Evolutionary conservation across 1,140 invertebrate genomes (phyloP).

Genomic region (Rhynchophorus ferrugineus): DNA sequence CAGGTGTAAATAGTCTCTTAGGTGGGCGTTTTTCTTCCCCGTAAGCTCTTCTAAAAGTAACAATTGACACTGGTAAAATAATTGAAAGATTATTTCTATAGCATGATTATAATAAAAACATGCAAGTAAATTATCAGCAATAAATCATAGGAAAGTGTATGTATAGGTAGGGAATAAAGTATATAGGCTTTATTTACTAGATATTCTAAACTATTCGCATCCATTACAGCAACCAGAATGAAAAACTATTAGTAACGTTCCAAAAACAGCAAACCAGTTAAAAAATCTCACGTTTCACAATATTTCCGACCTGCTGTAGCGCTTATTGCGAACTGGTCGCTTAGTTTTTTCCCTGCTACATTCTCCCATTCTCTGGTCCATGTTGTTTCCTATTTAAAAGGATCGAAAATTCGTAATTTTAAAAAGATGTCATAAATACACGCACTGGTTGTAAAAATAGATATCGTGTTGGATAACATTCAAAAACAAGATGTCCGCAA

Average conservation of each 20-base stretch:
- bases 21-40: conserved; percentile 51
- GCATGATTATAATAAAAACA: not conserved
- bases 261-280: conserved; percentile 10
- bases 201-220: too few relatives aligned
- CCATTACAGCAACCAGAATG: too few relatives aligned
- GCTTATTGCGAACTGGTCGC: conserved; percentile 36
- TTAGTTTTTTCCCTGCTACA: conserved; percentile 29
- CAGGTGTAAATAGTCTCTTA: conserved; percentile 63
- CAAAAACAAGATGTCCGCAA: conserved; percentile 38
- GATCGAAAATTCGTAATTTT: conserved; percentile 12
- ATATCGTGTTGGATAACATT: conserved; percentile 37
- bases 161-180: too few relatives aligned
- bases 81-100: not conserved
- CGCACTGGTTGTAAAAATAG: conserved; percentile 40
- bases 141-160: too few relatives aligned
- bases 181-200: too few relatives aligned
- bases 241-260: conserved; percentile 3
- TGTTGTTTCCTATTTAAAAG: conserved; percentile 32
- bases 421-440: conserved; percentile 29
- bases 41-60: conserved; percentile 44
- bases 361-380: conserved; percentile 32
- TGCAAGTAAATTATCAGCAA: too few relatives aligned
- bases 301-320: conserved; percentile 36
- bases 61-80: too few relatives aligned
- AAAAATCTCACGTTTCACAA: conserved; percentile 5